Conservation (phyloP, 2,113 vertebrate genomes). For the Tamias sibiricus region DNA sequence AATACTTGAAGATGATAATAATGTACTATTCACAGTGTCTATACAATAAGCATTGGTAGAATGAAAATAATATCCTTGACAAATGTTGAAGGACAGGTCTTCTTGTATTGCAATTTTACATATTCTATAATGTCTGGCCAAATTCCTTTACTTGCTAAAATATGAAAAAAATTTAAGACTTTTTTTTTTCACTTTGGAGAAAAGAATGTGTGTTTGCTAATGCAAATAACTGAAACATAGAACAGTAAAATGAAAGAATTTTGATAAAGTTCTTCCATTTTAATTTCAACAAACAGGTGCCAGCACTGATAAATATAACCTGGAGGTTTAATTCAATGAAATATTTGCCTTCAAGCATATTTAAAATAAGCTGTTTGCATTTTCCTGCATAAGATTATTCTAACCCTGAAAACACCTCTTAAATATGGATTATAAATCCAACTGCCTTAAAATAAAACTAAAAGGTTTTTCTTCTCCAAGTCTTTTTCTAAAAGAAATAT, state of each 20-base stretch:
- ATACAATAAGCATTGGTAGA: background rate
- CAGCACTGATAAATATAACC: constrained; percentile 72
- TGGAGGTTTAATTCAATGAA: constrained; percentile 69
- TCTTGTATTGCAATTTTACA: constrained; percentile 51
- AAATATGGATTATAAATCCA: constrained; percentile 67
- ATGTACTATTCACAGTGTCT: background rate
- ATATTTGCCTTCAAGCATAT: constrained; percentile 59
- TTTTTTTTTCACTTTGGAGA: constrained; percentile 7
- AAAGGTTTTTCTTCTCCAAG: background rate
- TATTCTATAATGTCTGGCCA: constrained; percentile 14
- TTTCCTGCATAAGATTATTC: constrained; percentile 63
- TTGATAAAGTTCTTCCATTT: constrained; percentile 59
- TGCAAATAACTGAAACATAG: constrained; percentile 58
- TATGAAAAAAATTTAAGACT: constrained; percentile 28
- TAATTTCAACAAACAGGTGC: constrained; percentile 74
- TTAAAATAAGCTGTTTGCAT: constrained; percentile 69
- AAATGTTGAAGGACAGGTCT: background rate
- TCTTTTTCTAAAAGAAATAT: background rate
- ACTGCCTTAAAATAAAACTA: constrained; percentile 53
- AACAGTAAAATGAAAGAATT: constrained; percentile 57
- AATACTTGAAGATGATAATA: background rate
- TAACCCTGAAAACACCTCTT: constrained; percentile 54
- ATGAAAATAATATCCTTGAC: constrained; percentile 30
- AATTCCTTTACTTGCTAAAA: constrained; percentile 54
- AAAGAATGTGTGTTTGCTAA: constrained; percentile 31